These are phyloP conservation scores for Chymomyza amoena DNA, from an alignment of 2,888 invertebrate genomes.

Conservation along the genomic window DNA sequence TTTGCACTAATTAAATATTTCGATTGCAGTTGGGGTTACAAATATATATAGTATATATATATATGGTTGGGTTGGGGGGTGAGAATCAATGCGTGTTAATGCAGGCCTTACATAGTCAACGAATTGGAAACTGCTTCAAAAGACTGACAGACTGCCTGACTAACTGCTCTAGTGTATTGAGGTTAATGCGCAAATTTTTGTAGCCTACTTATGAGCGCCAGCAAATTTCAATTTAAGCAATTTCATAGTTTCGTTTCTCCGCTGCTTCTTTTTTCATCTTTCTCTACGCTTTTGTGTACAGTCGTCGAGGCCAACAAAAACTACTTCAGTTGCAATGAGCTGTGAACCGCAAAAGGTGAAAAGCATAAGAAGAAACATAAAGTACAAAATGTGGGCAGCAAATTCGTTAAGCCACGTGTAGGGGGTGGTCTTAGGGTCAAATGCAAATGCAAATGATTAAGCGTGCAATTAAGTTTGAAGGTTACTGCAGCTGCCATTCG, in stretches of 20 bases:
- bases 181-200: constrained; percentile 38
- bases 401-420: too few relatives aligned
- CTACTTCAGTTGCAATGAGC: constrained; percentile 65
- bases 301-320: constrained; percentile 29
- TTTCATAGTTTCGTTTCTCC: constrained; percentile 25
- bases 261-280: background rate
- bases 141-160: constrained; percentile 6
- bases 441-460: constrained; percentile 67
- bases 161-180: constrained; percentile 24
- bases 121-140: constrained; percentile 63
- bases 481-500: constrained; percentile 32
- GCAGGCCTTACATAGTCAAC: constrained; percentile 48
- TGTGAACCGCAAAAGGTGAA: constrained; percentile 61
- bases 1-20: constrained; percentile 74
- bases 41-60: too few relatives aligned
- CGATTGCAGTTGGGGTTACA: constrained; percentile 48
- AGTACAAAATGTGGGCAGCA: constrained; percentile 5
- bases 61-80: background rate
- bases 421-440: constrained; percentile 40
- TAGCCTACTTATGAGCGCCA: constrained; percentile 56
- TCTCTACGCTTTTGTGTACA: constrained; percentile 6
- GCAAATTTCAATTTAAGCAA: constrained; percentile 64
- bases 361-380: constrained; percentile 42
- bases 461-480: constrained; percentile 70
- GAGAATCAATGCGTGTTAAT: constrained; percentile 42